Base-by-base conservation (phyloP, 2,888 invertebrate species). In the Volucella bombylans region DNA sequence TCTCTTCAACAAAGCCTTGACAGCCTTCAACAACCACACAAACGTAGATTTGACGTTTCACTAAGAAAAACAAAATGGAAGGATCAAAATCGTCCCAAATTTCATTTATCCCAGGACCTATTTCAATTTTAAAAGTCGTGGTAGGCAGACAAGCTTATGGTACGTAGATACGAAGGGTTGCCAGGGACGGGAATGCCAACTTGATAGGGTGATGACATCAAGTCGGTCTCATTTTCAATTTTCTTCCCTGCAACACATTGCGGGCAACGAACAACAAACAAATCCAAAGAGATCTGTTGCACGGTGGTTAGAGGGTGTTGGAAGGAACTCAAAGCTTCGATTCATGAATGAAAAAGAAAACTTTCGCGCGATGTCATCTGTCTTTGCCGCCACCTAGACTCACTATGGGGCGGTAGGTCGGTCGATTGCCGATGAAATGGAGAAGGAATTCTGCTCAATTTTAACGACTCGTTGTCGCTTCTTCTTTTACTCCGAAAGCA, bases 171-270 rank as follows among this genome's bases (percentile, higher is more conserved):
- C 18, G 2, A 23, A 18, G 38, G 12, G 45, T 10, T 6, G 41
- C 31, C 52, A 38, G 15, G n/a, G 12, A 23, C 38, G 38, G 23
- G 62, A 50, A 52, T 47, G 14, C 45, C 61, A 74, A 59, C 83
- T 80, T 83, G 74, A 85, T 85, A 81, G 81, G 85, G 85, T 85
- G 85, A 85, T 85, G 81, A 85, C 85, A 85, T 85, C 67, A 72
- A 85, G 76, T 61, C 76, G 85, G 85, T 76, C 85, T 85, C 85
- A 64, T 76, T 85, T 85, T 81, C 81, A 85, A 81, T 81, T 85
- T 81, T 71, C 62, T 61, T 12, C 71, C 23, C 74, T 61, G 15
- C 59, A 57, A 76, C 50, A 64, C 38, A 11, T 76, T 41, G 62
- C 67, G 64, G 65, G n/a, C 10, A 61, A 78, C 8, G 61, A 73